Evolutionary conservation across 2,888 invertebrate species (phyloP), one percentile per base, ranked within the genome.

Genomic region (Drosophila neonasuta): DNA sequence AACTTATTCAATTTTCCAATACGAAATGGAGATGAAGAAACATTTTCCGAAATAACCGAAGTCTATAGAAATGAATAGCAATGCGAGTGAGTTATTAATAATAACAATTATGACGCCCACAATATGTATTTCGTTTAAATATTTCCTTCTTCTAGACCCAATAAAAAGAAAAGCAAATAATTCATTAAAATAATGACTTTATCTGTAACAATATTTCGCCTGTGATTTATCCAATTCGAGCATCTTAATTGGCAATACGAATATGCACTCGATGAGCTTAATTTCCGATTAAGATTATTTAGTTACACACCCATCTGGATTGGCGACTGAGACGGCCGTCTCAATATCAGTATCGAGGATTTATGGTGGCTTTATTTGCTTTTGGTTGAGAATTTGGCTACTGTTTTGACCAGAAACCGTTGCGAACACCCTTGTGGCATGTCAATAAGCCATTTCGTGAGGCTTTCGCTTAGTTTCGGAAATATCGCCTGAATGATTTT

Each of bases 401-500:
- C 32, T 45, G 45, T 64, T 55, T 48, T 10, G 49, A 10, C 29
- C 9, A 36, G 15, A 30, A 39, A 13, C 44, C 41, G 50, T n/a
- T 10, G 9, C 44, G 24, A 24, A 42, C 54, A 32, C n/a, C 49
- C 49, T 20, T 36, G 59, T 81, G 70, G 82, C 81, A 85, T 81
- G 81, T 80, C 81, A 81, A 82, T 77, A 76, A 75, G 83, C 78
- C 77, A 79, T 81, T 81, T 67, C 57, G 66, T 60, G 77, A 57
- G 48, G 29, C 52, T 59, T 59, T 65, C 72, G 76, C 78, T 70
- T 80, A 78, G 67, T 74, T 76, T 74, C 78, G 81, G 79, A 83
- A 83, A 77, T 74, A 80, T 70, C 73, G 79, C 70, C 77, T 75
- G 75, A 83, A 86, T 84, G 83, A 86, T 83, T 86, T 63, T 80